Percentiles rank a stretch among this genome's conserved stretches.
phyloP scores from a whole-genome alignment of 2,888 invertebrate genomes.

The Thecophora atra region DNA sequence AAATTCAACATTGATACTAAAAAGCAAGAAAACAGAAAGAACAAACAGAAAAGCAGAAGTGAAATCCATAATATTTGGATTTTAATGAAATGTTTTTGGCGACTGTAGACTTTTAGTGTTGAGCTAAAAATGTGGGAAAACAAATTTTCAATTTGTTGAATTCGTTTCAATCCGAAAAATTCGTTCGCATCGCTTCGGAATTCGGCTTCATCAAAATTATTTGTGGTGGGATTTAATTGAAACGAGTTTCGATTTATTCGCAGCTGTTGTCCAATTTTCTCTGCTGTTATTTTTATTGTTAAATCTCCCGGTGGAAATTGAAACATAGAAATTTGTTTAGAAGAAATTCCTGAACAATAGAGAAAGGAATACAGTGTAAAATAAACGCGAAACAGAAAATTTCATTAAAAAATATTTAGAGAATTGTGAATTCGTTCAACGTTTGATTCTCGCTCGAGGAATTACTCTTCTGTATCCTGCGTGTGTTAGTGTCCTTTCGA shows the following conservation, averaged over 20 bases:
- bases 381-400: background rate
- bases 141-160: too few species aligned
- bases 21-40: too few species aligned
- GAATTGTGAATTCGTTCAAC: background rate
- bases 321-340: background rate
- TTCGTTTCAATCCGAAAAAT: background rate
- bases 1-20: too few species aligned
- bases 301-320: background rate
- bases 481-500: too few species aligned
- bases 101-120: too few species aligned
- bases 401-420: background rate
- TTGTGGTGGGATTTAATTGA: constrained; percentile 3
- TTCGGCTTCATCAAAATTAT: constrained; percentile 3
- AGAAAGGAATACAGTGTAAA: background rate
- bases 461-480: too few species aligned
- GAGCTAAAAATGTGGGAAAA: too few species aligned
- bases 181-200: background rate
- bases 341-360: background rate
- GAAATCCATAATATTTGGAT: too few species aligned
- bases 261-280: background rate
- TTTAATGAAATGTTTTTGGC: too few species aligned
- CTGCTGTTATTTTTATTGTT: background rate
- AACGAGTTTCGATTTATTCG: background rate
- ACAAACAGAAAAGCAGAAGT: too few species aligned
- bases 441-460: too few species aligned